Base-by-base conservation (phyloP, 1,140 invertebrate species). In the Arctopsyche grandis region DNA sequence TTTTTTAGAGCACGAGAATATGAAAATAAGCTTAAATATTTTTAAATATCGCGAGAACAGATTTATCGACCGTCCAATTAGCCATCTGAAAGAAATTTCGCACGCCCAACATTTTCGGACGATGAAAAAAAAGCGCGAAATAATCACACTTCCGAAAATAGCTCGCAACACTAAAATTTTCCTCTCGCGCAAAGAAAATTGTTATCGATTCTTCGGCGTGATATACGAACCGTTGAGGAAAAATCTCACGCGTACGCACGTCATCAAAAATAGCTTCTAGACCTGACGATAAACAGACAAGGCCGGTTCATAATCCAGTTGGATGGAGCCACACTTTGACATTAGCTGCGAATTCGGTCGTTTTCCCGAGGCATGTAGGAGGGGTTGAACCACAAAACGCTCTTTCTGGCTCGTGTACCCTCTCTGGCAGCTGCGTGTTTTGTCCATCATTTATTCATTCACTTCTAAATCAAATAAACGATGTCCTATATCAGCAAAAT, bases 381-480 rank as follows among this genome's bases (percentile, higher is more conserved):
- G 24, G 63, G 21, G 22, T 66, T 22, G 63, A 66, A 66, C 63
- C 63, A 22, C 63, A 66, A 66, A 66, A 66, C 24, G 63, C 63
- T 66, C 63, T 66, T 60, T 66, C 63, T 66, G 63, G 21, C 63
- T 24, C 63, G 22, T 29, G 24, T 29, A 66, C 63, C 63, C 9
- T 14, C 21, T 66, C 10, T 12, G 63, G 22, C 63, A 22, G 14
- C 21, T 66, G 63, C 63, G 63, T 66, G 63, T 66, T 66, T 66
- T 66, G 63, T 66, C 63, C 63, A 66, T 66, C 63, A 66, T 66
- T 66, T 66, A 66, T 66, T 66, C 63, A 66, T 66, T 66, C 63
- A 22, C 19, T 66, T 66, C 63, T 66, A 66, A 66, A 66, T 66
- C 63, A 66, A 66, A 66, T 66, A 66, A 66, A 66, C 63, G 63